phyloP scores from a whole-genome alignment of 2,113 vertebrate genomes.

The Gila orcuttii region DNA sequence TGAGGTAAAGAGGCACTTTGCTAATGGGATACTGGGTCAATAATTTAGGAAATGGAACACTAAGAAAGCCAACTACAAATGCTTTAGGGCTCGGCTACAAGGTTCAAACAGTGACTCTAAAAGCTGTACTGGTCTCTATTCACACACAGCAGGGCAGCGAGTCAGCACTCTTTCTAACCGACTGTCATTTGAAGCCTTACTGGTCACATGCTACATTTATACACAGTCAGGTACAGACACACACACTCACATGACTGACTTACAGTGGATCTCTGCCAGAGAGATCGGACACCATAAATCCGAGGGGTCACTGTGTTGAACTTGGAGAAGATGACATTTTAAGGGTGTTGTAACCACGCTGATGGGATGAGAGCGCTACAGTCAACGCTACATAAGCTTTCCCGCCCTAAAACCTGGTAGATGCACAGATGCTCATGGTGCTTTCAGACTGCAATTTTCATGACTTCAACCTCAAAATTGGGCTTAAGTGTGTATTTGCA shows the following conservation, averaged over 20 bases:
- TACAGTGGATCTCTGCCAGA: background rate
- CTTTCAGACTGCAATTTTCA: background rate
- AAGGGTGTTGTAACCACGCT: background rate
- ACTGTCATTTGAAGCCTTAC: slow-evolving; percentile 63
- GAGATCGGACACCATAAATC: slow-evolving; percentile 9
- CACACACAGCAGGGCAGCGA: slow-evolving; percentile 37
- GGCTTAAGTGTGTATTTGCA: background rate
- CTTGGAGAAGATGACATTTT: background rate
- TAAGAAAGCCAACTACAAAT: background rate
- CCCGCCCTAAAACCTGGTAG: background rate
- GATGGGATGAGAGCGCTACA: background rate
- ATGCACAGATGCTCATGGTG: background rate
- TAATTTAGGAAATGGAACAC: slow-evolving; percentile 23
- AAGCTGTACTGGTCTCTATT: slow-evolving; percentile 47
- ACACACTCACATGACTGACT: background rate
- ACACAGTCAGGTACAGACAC: background rate
- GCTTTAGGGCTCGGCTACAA: background rate
- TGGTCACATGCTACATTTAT: slow-evolving; percentile 57
- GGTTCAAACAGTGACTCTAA: slow-evolving; percentile 39
- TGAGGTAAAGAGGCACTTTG: slow-evolving; percentile 6
- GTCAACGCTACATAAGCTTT: background rate
- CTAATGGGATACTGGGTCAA: slow-evolving; percentile 35
- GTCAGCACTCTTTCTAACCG: slow-evolving; percentile 55
- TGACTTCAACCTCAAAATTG: background rate
- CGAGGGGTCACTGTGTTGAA: background rate